phyloP scores from a whole-genome alignment of 1,140 invertebrate genomes.

The Ladona fulva region DNA sequence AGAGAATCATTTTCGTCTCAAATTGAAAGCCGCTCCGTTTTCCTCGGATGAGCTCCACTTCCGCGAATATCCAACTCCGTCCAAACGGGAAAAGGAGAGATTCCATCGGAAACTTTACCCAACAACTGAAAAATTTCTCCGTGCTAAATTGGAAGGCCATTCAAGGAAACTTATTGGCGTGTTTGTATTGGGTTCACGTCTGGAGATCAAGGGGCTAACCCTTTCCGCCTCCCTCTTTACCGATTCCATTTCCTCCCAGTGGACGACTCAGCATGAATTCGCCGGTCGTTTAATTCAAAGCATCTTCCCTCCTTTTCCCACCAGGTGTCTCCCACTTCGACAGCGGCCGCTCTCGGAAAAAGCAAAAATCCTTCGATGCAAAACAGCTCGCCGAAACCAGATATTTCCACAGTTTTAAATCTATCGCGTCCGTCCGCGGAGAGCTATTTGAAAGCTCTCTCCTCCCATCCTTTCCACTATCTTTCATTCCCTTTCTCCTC shows the following conservation, averaged over 20 bases:
- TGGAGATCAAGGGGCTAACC: background rate
- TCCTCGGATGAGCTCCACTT: too few relatives aligned
- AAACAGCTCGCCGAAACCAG: background rate
- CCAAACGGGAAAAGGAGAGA: background rate
- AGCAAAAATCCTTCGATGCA: background rate
- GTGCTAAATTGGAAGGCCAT: background rate
- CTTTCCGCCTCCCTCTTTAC: background rate
- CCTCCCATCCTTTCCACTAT: too few relatives aligned
- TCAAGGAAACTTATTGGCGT: background rate
- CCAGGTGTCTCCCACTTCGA: slow-evolving; percentile 1
- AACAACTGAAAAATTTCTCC: background rate
- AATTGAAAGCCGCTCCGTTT: too few relatives aligned
- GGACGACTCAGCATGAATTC: background rate
- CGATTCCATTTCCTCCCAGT: background rate
- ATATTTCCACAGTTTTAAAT: background rate
- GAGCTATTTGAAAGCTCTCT: background rate
- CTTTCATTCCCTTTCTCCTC: too few relatives aligned
- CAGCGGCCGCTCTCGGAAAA: background rate
- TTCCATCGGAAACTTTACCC: background rate
- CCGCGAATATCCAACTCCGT: too few relatives aligned
- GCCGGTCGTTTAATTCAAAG: background rate
- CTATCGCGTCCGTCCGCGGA: background rate
- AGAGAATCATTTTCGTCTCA: too few relatives aligned
- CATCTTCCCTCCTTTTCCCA: background rate
- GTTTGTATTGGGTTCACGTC: background rate